phyloP scores from a whole-genome alignment of 2,797 vertebrate genomes.

The Psittacula derbiana region DNA sequence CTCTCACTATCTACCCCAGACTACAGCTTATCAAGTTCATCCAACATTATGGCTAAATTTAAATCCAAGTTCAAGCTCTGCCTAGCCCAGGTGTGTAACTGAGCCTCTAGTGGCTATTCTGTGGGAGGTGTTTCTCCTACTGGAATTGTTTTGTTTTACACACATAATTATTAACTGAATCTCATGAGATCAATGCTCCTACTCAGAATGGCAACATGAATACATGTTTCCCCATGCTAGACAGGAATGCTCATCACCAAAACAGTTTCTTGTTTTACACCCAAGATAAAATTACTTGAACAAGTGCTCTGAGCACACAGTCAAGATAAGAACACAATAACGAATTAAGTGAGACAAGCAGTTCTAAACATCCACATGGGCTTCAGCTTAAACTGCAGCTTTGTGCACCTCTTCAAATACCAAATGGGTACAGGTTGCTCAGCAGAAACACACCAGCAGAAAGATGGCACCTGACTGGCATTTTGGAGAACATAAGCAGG shows the following conservation, averaged over 20 bases:
- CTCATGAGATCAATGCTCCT: neutral
- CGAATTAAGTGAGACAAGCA: neutral
- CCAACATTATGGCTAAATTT: neutral
- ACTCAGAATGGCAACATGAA: neutral
- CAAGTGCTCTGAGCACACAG: neutral
- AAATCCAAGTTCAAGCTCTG: neutral
- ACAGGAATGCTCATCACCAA: rapidly evolving
- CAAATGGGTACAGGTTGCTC: neutral
- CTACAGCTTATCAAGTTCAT: neutral
- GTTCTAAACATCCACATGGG: neutral
- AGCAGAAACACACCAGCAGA: neutral
- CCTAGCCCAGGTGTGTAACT: neutral
- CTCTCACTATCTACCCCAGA: neutral
- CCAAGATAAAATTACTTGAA: neutral
- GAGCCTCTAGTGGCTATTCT: neutral
- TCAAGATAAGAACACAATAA: neutral
- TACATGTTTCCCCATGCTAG: neutral
- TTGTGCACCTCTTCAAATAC: neutral
- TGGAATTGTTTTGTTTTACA: neutral
- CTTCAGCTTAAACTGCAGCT: neutral
- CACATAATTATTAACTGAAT: neutral
- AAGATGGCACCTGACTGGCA: neutral
- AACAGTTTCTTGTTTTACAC: neutral
- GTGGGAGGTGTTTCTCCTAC: neutral
- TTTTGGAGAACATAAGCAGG: neutral